These are phyloP conservation scores for Cyclura pinguis DNA, from an alignment of 2,797 vertebrate species.

Conservation along the genomic window DNA sequence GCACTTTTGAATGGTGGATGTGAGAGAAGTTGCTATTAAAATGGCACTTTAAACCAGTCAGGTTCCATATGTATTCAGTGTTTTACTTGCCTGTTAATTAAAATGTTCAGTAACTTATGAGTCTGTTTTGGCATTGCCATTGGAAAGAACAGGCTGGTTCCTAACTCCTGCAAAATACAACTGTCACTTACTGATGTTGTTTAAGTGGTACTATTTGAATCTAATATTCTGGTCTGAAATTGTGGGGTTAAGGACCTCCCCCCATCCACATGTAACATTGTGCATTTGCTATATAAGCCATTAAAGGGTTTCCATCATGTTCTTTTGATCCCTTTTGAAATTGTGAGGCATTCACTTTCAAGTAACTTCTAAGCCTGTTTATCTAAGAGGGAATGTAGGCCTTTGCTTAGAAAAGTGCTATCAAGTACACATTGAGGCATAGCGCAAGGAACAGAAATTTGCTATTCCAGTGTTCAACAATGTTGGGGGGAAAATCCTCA, in stretches of 20 bases:
- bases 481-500: constrained; percentile 29
- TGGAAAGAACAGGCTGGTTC: not conserved
- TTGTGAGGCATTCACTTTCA: constrained; percentile 32
- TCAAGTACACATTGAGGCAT: not conserved
- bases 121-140: constrained; percentile 4
- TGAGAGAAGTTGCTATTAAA: constrained; percentile 63
- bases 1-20: constrained; percentile 60
- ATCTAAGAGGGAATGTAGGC: constrained; percentile 13
- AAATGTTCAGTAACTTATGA: constrained; percentile 15
- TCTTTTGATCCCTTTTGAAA: constrained; percentile 58
- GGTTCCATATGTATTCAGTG: constrained; percentile 50
- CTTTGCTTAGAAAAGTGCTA: constrained; percentile 36
- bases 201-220: not conserved
- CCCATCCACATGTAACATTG: not conserved
- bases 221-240: not conserved
- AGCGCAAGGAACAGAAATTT: not conserved
- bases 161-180: constrained; percentile 11
- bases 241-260: not conserved
- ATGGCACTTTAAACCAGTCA: constrained; percentile 44
- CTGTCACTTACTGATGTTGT: constrained; percentile 30
- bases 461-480: constrained; percentile 56
- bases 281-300: constrained; percentile 21
- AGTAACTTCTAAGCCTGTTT: constrained; percentile 20
- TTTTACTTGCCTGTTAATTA: constrained; percentile 29
- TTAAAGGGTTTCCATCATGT: constrained; percentile 1